Percentiles rank a stretch among this genome's conserved stretches.
Evolutionary conservation across 2,888 invertebrate species (phyloP).

Genomic region (Dastarcus helophoroides): DNA sequence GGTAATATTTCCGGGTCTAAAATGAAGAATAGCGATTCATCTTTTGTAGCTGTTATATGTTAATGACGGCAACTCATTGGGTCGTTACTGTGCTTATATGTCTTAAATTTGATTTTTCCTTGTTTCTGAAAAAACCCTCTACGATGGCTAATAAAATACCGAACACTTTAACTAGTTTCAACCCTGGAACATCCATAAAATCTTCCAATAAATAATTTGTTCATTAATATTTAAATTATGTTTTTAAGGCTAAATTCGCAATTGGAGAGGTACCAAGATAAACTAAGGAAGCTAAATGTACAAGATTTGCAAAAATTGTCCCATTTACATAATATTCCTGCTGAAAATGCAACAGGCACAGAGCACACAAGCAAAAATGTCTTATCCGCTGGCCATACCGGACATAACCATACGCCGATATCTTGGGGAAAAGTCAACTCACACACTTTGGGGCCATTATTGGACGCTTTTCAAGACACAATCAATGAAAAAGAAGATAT

Average conservation of each 20-base stretch:
- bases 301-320: constrained; percentile 11
- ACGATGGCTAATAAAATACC: too few species aligned
- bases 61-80: too few species aligned
- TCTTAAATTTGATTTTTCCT: too few species aligned
- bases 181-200: too few species aligned
- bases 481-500: constrained; percentile 63
- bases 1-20: too few species aligned
- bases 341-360: constrained; percentile 12
- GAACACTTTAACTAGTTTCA: too few species aligned
- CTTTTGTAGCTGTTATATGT: too few species aligned
- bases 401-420: constrained; percentile 37
- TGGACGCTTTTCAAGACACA: constrained; percentile 71
- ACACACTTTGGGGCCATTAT: constrained; percentile 57
- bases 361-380: constrained; percentile 11
- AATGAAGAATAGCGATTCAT: too few species aligned
- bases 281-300: constrained; percentile 37
- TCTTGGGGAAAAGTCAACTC: constrained; percentile 46
- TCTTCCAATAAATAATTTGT: constrained; percentile 4
- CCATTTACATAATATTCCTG: constrained; percentile 4
- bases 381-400: constrained; percentile 29
- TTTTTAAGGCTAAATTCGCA: constrained; percentile 60
- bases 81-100: too few species aligned
- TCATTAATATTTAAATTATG: constrained; percentile 3
- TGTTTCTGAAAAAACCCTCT: too few species aligned
- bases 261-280: constrained; percentile 66